Evolutionary conservation across 2,888 invertebrate species (phyloP).

Genomic region (Invenusta paracnida): DNA sequence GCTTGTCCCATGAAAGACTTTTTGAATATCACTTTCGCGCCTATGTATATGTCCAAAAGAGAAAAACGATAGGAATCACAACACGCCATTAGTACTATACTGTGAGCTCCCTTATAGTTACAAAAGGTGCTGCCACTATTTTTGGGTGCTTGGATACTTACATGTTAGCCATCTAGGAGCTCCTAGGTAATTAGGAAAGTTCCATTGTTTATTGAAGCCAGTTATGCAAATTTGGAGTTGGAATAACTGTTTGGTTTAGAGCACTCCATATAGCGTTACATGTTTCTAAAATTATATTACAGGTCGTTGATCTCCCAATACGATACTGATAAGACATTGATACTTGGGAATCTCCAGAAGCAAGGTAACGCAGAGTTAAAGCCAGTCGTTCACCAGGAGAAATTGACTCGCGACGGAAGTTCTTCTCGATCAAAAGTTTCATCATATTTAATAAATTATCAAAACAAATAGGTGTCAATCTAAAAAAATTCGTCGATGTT

Average conservation of each 20-base stretch:
- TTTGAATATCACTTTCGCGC: too few species aligned
- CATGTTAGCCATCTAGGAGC: neutral
- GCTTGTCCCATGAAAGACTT: neutral
- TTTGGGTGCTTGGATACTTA: neutral
- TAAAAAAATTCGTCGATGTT: neutral
- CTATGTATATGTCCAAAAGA: neutral
- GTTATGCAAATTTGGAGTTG: too few species aligned
- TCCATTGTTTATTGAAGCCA: neutral
- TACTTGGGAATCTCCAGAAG: neutral
- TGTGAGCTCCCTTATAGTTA: neutral
- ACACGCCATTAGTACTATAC: neutral
- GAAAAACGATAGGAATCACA: neutral
- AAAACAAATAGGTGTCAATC: neutral
- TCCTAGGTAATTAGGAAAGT: neutral
- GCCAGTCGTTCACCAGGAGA: neutral
- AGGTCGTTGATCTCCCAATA: neutral
- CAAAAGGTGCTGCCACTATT: neutral
- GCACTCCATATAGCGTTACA: neutral
- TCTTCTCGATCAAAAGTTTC: neutral
- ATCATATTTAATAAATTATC: neutral
- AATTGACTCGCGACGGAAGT: neutral
- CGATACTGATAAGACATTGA: neutral
- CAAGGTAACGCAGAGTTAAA: neutral
- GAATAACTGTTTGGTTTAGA: neutral
- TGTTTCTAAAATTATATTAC: neutral